Evolutionary conservation across 2,888 invertebrate genomes (phyloP).

Genomic region (Neocrepidodera transversa): DNA sequence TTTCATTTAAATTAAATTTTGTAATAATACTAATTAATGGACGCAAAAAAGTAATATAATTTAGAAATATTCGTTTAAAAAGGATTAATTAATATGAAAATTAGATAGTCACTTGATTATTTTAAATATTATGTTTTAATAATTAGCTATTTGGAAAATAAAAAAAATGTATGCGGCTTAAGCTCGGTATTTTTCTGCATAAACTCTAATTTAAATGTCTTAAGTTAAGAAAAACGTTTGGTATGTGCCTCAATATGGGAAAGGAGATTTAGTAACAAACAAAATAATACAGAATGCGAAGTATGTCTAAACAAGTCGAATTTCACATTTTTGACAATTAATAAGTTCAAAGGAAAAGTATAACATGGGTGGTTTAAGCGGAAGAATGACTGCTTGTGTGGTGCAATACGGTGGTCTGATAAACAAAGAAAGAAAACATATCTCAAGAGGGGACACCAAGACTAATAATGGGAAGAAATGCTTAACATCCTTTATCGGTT

Average conservation of each 20-base stretch:
- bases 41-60: no score
- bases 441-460: constrained; percentile 23
- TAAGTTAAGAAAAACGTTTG: not conserved
- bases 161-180: no score
- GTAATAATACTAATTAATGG: no score
- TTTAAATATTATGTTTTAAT: no score
- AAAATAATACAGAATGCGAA: constrained; percentile 15
- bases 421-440: constrained; percentile 25
- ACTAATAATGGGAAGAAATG: constrained; percentile 33
- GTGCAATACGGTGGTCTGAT: constrained; percentile 30
- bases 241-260: not conserved
- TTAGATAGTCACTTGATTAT: no score
- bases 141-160: no score
- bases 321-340: constrained; percentile 34
- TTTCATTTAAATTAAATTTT: no score
- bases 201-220: no score
- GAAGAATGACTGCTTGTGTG: constrained; percentile 31
- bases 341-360: constrained; percentile 35
- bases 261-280: constrained; percentile 1
- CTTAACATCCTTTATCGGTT: constrained; percentile 32
- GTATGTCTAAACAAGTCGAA: constrained; percentile 10
- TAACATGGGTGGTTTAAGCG: constrained; percentile 35
- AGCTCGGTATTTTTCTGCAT: no score
- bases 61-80: no score
- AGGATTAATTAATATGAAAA: no score